phyloP scores from a whole-genome alignment of 2,113 vertebrate genomes.

The Thomomys bottae region DNA sequence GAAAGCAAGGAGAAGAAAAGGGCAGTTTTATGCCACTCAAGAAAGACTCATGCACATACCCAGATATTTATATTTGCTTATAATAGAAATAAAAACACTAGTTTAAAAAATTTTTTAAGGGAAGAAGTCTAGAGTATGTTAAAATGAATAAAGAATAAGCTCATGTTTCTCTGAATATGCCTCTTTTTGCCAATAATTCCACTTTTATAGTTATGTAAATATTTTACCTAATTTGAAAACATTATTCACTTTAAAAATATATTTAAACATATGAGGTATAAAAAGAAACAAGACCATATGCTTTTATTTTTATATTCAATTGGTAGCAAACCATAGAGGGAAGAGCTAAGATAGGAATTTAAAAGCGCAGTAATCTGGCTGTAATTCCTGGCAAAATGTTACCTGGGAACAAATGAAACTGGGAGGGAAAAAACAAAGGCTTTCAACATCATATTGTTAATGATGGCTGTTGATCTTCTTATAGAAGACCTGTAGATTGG shows the following conservation, averaged over 20 bases:
- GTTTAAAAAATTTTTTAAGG: not conserved
- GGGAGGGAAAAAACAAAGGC: not conserved
- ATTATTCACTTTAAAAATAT: not conserved
- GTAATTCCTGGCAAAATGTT: not conserved
- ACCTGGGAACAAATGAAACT: not conserved
- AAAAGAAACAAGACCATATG: not conserved
- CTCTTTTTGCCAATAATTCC: not conserved
- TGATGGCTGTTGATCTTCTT: not conserved
- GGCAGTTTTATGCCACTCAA: not conserved
- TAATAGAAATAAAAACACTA: not conserved
- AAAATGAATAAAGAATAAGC: not conserved
- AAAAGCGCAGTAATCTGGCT: not conserved
- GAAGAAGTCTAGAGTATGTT: not conserved
- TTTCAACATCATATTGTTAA: not conserved
- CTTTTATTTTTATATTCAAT: not conserved
- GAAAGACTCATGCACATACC: not conserved
- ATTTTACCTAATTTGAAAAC: not conserved
- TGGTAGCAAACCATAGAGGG: not conserved
- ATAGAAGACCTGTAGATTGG: not conserved
- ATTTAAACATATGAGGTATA: not conserved
- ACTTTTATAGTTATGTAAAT: not conserved
- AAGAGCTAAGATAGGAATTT: not conserved
- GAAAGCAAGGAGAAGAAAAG: not conserved
- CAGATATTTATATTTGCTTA: not conserved
- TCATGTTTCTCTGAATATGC: too few species aligned